A percentile compares a stretch with the other conserved stretches of the same genome.
Conservation (phyloP, 2,113 vertebrate species). For the Marmota flaviventris region DNA sequence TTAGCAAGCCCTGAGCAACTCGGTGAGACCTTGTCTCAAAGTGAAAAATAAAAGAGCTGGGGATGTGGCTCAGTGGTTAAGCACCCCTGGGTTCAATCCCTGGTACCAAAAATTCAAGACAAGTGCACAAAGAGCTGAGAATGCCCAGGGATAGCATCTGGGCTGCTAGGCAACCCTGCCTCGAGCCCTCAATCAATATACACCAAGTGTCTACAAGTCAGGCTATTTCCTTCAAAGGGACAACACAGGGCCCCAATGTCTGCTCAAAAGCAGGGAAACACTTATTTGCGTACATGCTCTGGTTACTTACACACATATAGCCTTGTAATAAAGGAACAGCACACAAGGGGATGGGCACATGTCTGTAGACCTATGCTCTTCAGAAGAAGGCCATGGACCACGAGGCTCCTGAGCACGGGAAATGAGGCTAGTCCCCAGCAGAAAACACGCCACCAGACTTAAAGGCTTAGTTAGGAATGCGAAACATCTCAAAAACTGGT, state of each 20-base stretch:
- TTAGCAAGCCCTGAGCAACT: too few species aligned
- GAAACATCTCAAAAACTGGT: background rate
- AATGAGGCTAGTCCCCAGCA: background rate
- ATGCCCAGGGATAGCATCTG: accelerated
- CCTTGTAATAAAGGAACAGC: accelerated
- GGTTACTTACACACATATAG: background rate
- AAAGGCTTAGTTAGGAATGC: background rate
- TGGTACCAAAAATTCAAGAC: too few species aligned
- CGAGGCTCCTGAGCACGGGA: background rate
- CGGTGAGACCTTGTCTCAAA: too few species aligned
- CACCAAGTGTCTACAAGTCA: accelerated
- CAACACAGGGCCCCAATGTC: accelerated
- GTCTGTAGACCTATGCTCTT: background rate
- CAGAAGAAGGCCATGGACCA: background rate
- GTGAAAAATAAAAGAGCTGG: too few species aligned
- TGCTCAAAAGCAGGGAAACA: background rate
- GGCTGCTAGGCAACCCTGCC: background rate
- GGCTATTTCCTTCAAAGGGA: background rate
- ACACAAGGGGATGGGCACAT: accelerated
- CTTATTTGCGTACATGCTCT: background rate
- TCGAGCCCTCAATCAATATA: accelerated
- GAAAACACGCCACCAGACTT: accelerated
- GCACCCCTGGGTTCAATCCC: too few species aligned
- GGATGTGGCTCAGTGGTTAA: too few species aligned
- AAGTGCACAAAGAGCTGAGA: too few species aligned